phyloP scores from a whole-genome alignment of 2,113 vertebrate species.

The Malaclemys terrapin region DNA sequence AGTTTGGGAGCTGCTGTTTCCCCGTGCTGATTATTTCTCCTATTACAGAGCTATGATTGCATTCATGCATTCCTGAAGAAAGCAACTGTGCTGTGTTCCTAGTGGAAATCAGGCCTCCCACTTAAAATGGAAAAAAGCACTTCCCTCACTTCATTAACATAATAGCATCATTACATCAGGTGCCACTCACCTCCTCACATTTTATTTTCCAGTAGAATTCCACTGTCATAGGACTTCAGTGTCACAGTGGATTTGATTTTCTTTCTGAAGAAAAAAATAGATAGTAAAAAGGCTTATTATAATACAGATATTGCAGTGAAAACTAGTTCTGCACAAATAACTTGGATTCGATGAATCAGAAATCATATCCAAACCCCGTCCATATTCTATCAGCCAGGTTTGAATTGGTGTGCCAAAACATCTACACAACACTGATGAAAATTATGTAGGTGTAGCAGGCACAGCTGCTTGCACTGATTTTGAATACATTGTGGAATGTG shows the following conservation, averaged over 20 bases:
- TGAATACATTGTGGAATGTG: constrained; percentile 3
- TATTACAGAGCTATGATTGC: background rate
- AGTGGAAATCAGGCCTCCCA: background rate
- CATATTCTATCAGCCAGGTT: background rate
- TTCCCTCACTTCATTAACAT: background rate
- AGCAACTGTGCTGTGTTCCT: background rate
- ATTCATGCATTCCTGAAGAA: background rate
- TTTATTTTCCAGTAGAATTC: background rate
- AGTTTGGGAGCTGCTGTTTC: background rate
- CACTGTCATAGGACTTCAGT: background rate
- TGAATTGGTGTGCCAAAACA: constrained; percentile 10
- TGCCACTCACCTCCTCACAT: background rate
- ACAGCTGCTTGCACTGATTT: background rate
- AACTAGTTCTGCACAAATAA: background rate
- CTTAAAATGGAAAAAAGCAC: constrained; percentile 20
- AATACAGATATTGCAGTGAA: constrained; percentile 7
- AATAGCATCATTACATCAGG: background rate
- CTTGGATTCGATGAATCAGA: background rate
- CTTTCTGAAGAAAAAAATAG: background rate
- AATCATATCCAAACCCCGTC: background rate
- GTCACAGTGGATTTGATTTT: background rate
- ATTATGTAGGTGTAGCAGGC: background rate
- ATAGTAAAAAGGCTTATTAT: background rate
- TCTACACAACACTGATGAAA: background rate
- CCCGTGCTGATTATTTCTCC: background rate